Evolutionary conservation across 2,113 vertebrate genomes (phyloP), one percentile per base, ranked within the genome.

Genomic region (Fulmarus glacialis): DNA sequence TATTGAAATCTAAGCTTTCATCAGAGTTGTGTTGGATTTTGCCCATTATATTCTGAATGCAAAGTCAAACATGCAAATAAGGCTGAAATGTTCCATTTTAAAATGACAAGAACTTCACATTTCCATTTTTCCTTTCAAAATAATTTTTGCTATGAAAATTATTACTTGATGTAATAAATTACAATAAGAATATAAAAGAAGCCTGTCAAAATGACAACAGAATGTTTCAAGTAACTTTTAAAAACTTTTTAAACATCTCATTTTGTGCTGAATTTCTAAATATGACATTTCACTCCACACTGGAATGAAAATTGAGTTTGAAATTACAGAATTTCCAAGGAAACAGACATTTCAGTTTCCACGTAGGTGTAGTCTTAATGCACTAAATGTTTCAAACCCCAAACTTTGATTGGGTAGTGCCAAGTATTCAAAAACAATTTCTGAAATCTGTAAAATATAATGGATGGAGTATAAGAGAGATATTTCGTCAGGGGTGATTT

Each of bases 121-220:
- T 91, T 95, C 73, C 86, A 91, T 90, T 87, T 67, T 40, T 71
- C 75, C 86, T 68, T 94, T 94, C 89, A 91, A 87, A 96, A 89
- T 87, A 55, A 84, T 64, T 89, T 91, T 71, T 75, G 68, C 60
- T 2, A 5, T 67, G 83, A 24, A 92, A 96, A 95, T 94, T 63
- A 59, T 55, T 81, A 6, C 94, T 72, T 64, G 64, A 74, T 63
- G 81, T 27, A 63, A 91, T 38, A 74, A 89, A 94, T 85, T 15
- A 59, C 87, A 89, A 84, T 45, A 30, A 89, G 78, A 63, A 42
- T 52, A 48, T 45, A 70, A 84, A 75, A 67, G 62, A 21, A 72
- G 36, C 53, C 79, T 94, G 93, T 96, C 96, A 96, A 96, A 91
- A 82, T 68, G 83, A 95, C 93, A 96, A 84, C 80, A 78, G 40